Evolutionary conservation across 2,888 invertebrate genomes (phyloP).

Genomic region (Pristionchus mayeri): DNA sequence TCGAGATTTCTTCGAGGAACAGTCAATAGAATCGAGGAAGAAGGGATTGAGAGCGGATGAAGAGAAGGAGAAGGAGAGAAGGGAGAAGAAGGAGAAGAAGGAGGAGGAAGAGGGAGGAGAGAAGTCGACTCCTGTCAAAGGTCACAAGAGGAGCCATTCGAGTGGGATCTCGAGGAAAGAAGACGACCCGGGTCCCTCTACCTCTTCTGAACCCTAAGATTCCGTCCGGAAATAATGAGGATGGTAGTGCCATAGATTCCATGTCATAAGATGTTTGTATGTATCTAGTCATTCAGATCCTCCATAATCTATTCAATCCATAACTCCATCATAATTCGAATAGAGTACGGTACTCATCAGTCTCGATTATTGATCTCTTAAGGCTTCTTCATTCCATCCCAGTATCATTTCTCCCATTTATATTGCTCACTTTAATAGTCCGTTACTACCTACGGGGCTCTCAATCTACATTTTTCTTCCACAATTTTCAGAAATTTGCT

Average conservation of each 20-base stretch:
- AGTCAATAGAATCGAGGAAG: conserved; percentile 37
- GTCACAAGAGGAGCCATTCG: neutral
- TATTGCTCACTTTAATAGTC: conserved; percentile 7
- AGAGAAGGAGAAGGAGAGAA: neutral
- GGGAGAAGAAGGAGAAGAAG: conserved; percentile 30
- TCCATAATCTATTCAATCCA: neutral
- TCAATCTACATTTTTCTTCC: neutral
- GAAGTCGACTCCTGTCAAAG: conserved; percentile 18
- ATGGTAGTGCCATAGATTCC: neutral
- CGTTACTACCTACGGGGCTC: neutral
- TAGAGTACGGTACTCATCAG: neutral
- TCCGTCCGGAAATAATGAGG: neutral
- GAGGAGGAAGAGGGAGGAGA: neutral
- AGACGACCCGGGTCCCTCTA: neutral
- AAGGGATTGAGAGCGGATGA: conserved; percentile 33
- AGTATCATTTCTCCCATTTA: neutral
- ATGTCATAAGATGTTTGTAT: neutral
- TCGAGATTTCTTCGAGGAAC: conserved; percentile 26
- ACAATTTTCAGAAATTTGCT: neutral
- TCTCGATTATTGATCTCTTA: conserved; percentile 1
- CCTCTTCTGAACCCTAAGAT: neutral
- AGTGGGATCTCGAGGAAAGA: neutral
- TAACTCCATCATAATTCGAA: neutral
- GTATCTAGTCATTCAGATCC: neutral
- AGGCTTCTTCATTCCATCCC: conserved; percentile 13